Conservation (phyloP, 2,113 vertebrate genomes). For the Burhinus bistriatus region DNA sequence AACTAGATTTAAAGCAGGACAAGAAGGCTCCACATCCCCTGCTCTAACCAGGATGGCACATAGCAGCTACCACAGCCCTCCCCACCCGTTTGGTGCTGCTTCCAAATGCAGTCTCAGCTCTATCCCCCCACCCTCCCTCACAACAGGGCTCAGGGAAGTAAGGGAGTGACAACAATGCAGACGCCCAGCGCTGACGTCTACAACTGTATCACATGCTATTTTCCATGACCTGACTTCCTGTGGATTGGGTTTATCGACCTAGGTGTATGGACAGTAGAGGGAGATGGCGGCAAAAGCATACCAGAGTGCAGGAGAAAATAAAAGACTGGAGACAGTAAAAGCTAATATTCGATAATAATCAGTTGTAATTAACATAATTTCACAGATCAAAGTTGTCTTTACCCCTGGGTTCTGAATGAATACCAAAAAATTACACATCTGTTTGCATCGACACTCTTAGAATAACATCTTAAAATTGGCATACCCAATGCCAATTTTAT, state of each 20-base stretch:
- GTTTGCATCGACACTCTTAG: neutral
- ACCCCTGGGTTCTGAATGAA: neutral
- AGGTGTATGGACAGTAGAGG: neutral
- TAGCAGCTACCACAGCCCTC: neutral
- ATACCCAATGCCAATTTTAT: neutral
- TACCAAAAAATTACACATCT: neutral
- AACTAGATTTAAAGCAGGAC: neutral
- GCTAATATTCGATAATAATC: neutral
- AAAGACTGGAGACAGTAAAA: neutral
- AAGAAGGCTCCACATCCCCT: fast-evolving
- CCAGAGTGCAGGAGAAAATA: neutral
- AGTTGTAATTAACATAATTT: neutral
- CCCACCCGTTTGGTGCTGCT: neutral
- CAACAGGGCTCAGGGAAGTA: fast-evolving
- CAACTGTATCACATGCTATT: fast-evolving
- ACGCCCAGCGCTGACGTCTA: fast-evolving
- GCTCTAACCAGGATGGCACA: no score
- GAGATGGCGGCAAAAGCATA: neutral
- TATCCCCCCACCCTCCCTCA: fast-evolving
- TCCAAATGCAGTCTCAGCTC: neutral
- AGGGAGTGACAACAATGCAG: fast-evolving
- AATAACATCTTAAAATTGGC: neutral
- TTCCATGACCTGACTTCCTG: neutral
- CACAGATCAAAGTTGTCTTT: neutral
- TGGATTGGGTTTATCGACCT: neutral